Conservation (phyloP, 1,140 invertebrate species). For the Panagrolaimus sp. region DNA sequence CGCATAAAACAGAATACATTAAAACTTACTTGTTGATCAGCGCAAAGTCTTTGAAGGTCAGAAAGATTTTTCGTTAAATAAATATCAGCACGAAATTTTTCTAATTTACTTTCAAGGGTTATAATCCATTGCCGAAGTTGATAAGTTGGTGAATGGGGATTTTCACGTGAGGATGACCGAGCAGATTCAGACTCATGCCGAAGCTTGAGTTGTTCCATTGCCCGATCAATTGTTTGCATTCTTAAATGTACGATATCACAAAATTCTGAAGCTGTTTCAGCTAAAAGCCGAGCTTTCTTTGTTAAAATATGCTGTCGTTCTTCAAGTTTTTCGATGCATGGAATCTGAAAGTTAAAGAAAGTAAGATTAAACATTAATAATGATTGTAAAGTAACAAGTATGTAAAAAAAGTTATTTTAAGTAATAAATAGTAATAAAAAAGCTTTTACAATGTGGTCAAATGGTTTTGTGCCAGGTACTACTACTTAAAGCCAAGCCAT, state of each 20-base stretch:
- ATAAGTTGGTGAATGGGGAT: not conserved
- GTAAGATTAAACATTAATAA: too few species aligned
- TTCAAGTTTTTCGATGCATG: slow-evolving; percentile 2
- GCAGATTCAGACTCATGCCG: not conserved
- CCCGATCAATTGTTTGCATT: slow-evolving; percentile 5
- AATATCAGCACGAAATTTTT: not conserved
- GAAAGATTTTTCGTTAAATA: not conserved
- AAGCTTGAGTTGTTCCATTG: slow-evolving; percentile 5
- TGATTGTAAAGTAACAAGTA: too few species aligned
- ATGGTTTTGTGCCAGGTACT: too few species aligned
- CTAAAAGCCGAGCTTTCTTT: not conserved
- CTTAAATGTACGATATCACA: not conserved
- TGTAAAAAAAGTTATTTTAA: too few species aligned
- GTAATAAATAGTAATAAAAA: too few species aligned
- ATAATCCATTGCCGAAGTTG: not conserved
- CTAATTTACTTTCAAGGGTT: not conserved
- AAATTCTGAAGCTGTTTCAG: not conserved
- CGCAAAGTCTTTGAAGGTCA: not conserved
- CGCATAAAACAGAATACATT: too few species aligned
- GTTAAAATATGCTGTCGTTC: not conserved
- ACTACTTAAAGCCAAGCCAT: too few species aligned
- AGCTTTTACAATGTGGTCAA: too few species aligned
- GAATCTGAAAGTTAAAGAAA: not conserved
- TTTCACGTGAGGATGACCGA: not conserved
- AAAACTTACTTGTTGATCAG: slow-evolving; percentile 8